phyloP scores from a whole-genome alignment of 2,888 invertebrate species.

The Andrena chrysosceles region DNA sequence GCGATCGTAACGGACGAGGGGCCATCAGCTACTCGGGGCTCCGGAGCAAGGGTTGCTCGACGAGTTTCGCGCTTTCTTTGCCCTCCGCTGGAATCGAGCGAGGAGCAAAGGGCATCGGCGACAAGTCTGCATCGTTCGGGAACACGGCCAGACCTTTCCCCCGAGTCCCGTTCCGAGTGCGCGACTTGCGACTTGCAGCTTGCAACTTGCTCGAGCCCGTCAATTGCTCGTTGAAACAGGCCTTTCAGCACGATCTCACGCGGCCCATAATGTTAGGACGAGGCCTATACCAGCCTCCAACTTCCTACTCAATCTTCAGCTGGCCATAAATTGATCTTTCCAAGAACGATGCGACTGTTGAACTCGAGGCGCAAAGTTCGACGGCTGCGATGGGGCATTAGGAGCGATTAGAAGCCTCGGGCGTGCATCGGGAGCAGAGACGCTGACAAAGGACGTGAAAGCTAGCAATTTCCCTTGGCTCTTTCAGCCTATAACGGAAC shows the following conservation, averaged over 20 bases:
- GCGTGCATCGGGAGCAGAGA: constrained; percentile 2
- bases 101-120: neutral
- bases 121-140: neutral
- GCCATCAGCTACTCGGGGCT: neutral
- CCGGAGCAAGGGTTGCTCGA: neutral
- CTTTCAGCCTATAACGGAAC: constrained; percentile 42
- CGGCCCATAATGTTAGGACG: neutral
- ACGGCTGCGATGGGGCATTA: neutral
- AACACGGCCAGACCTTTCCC: constrained; percentile 29
- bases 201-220: constrained; percentile 8
- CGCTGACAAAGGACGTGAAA: constrained; percentile 9
- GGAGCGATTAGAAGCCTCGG: constrained; percentile 28
- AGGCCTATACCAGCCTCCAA: neutral
- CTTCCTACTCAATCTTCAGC: constrained; percentile 2
- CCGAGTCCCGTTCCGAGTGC: constrained; percentile 19
- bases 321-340: neutral
- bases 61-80: constrained; percentile 12
- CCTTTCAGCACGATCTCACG: neutral
- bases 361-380: neutral
- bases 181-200: neutral
- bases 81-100: neutral
- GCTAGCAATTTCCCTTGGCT: constrained; percentile 30
- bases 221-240: neutral
- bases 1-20: constrained; percentile 4
- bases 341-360: neutral